These are phyloP conservation scores for Patagioenas fasciata DNA, from an alignment of 2,113 vertebrate species.

Conservation along the genomic window DNA sequence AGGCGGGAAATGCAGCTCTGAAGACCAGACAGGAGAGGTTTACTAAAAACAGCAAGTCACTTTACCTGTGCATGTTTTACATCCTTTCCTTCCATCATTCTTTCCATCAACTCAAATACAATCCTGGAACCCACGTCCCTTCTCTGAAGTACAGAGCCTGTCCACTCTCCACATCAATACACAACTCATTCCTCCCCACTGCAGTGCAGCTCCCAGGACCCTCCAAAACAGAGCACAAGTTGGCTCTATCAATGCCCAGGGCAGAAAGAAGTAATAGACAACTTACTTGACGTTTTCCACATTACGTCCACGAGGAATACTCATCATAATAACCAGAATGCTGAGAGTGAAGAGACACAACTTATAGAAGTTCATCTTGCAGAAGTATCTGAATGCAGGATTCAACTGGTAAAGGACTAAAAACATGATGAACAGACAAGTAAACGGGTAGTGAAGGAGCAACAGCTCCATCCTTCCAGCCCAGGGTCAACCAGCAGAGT, in stretches of 20 bases:
- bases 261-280: background rate
- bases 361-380: constrained; percentile 41
- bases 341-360: background rate
- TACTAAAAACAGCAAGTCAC: background rate
- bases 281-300: constrained; percentile 22
- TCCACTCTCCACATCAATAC: background rate
- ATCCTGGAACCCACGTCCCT: background rate
- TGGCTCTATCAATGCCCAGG: background rate
- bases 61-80: background rate
- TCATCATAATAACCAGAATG: background rate
- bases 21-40: background rate
- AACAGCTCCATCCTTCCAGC: constrained; percentile 15
- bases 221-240: background rate
- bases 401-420: constrained; percentile 35
- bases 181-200: background rate
- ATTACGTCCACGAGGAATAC: background rate
- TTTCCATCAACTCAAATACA: background rate
- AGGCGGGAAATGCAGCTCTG: background rate
- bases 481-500: background rate
- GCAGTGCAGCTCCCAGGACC: background rate
- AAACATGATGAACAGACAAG: background rate
- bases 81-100: background rate
- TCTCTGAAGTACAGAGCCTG: background rate
- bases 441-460: constrained; percentile 3
- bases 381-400: constrained; percentile 29